Base-by-base conservation (phyloP, 2,888 invertebrate genomes). In the Polietes domitor region DNA sequence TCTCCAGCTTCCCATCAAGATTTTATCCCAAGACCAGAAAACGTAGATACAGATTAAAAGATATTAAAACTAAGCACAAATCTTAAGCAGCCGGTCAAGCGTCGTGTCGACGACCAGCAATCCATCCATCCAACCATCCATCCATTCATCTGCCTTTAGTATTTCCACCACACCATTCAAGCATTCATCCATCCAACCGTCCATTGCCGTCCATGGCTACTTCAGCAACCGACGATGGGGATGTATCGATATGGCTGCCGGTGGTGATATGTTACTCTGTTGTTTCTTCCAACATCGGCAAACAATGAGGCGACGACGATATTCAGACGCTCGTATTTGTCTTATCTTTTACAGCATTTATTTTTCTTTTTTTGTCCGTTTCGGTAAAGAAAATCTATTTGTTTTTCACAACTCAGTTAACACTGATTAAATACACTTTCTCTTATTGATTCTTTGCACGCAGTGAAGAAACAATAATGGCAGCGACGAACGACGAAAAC, bases 381-480 rank as follows among this genome's bases (percentile, higher is more conserved):
- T 58, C n/a, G 15, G 15, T 47, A 68, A n/a, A 43, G 37, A 68
- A 68, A 68, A 15, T 37, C 37, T 43, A 77, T 72, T 78, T 78
- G 78, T 73, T 78, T 73, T 73, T 73, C 50, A 79, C 78, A 73
- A 73, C 65, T 79, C 73, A 73, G 65, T 73, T 79, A 74, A 58
- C 73, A 79, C 73, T 79, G 79, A 68, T 79, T 74, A 58, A 78
- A 55, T 58, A 68, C 15, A 79, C 79, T 79, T 74, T 68, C 79
- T 79, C 79, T 73, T 79, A 74, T 74, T 79, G 65, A 68, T 74
- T 74, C 58, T 47, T 68, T 37, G 19, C 43, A 68, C 43, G 37
- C 37, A 41, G 37, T 37, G 4, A 21, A 37, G 37, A 65, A 32
- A 26, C 32, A 21, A 58, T n/a, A 47, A n/a, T 12, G 12, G n/a